These are phyloP conservation scores for Belonocnema kinseyi DNA, from an alignment of 1,140 invertebrate species.

Conservation along the genomic window DNA sequence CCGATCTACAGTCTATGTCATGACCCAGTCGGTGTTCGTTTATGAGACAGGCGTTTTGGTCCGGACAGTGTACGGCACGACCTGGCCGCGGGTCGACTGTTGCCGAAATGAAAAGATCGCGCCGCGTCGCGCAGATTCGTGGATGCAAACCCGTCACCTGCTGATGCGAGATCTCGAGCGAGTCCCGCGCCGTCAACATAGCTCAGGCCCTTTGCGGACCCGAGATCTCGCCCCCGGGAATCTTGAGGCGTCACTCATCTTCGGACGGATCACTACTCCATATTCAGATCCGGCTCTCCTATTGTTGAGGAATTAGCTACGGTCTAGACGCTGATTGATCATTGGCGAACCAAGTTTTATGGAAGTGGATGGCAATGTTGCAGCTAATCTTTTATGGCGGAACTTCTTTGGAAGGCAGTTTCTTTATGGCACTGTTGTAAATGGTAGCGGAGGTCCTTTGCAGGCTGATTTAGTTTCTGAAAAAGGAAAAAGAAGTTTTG, in stretches of 20 bases:
- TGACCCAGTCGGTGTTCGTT: constrained; percentile 54
- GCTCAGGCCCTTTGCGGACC: constrained; percentile 49
- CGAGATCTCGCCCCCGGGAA: background rate
- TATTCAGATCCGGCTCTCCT: background rate
- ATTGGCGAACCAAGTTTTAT: background rate
- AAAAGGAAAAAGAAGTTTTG: background rate
- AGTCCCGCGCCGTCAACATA: constrained; percentile 53
- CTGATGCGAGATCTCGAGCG: constrained; percentile 45
- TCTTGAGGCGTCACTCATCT: constrained; percentile 10
- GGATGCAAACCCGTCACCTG: constrained; percentile 40
- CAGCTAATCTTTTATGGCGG: background rate
- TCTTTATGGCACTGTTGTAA: background rate
- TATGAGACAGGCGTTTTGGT: constrained; percentile 72
- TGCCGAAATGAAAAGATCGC: constrained; percentile 57
- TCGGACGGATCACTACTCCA: background rate
- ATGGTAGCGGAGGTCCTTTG: background rate
- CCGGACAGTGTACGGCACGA: constrained; percentile 76
- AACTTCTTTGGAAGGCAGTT: constrained; percentile 9
- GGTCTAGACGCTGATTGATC: background rate
- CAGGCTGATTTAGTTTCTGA: background rate
- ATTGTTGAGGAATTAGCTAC: background rate
- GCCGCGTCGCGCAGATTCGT: constrained; percentile 58
- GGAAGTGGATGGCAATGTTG: background rate
- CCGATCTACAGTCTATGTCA: constrained; percentile 73
- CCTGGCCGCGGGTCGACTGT: constrained; percentile 62